These are phyloP conservation scores for Bradynema listronoti DNA, from an alignment of 1,140 invertebrate genomes.

Conservation along the genomic window DNA sequence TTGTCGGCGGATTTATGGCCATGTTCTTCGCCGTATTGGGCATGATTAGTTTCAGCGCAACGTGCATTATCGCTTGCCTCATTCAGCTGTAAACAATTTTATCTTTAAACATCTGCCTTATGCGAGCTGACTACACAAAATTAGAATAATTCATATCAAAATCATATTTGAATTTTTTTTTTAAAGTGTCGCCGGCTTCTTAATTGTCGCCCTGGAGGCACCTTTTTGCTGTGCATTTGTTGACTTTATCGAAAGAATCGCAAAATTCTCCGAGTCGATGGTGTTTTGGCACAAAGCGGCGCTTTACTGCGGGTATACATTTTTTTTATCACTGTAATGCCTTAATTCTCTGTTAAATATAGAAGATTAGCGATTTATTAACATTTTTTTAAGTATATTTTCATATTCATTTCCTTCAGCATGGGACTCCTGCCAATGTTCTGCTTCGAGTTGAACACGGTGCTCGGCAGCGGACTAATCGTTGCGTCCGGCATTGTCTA, in stretches of 20 bases:
- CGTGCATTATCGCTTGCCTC: constrained; percentile 73
- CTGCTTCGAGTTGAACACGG: constrained; percentile 69
- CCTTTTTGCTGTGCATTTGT: constrained; percentile 89
- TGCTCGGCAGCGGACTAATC: constrained; percentile 79
- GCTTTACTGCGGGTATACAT: constrained; percentile 70
- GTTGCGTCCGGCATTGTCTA: constrained; percentile 80
- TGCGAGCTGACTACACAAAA: too few relatives aligned
- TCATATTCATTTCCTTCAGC: constrained; percentile 33
- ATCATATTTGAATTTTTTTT: constrained; percentile 2
- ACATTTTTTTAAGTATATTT: constrained; percentile 67
- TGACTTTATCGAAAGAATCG: constrained; percentile 77
- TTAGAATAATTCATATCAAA: too few relatives aligned
- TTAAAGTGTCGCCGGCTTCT: constrained; percentile 71
- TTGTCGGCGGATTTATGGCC: constrained; percentile 76
- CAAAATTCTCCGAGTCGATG: constrained; percentile 72
- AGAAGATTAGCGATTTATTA: too few relatives aligned
- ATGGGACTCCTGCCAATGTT: constrained; percentile 65
- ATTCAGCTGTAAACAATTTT: constrained; percentile 70
- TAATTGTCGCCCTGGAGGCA: constrained; percentile 78
- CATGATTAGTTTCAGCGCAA: constrained; percentile 68
- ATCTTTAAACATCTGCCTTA: background rate
- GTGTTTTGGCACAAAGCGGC: constrained; percentile 84
- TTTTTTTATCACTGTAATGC: too few relatives aligned
- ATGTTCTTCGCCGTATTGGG: constrained; percentile 77
- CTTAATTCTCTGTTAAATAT: too few relatives aligned